phyloP scores from a whole-genome alignment of 1,140 invertebrate genomes.

The Micrasema longulum region DNA sequence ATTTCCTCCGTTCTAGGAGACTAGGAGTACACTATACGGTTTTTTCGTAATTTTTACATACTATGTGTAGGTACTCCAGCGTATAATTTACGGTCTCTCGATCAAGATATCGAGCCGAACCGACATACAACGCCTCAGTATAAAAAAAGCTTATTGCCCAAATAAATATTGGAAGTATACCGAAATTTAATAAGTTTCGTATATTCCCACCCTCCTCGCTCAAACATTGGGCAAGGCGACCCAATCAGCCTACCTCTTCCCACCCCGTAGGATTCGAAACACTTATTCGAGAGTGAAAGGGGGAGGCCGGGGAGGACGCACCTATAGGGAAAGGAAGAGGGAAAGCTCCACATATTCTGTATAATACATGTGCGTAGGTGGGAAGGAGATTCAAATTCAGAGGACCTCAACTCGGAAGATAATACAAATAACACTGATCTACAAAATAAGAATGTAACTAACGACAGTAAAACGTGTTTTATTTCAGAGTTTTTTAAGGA shows the following conservation, averaged over 20 bases:
- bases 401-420: conserved; percentile 1
- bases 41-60: background rate
- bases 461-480: too few relatives aligned
- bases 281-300: conserved; percentile 55
- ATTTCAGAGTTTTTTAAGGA: too few relatives aligned
- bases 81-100: background rate
- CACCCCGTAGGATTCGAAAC: conserved; percentile 49
- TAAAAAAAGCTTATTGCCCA: conserved; percentile 28
- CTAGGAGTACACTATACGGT: background rate
- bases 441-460: too few relatives aligned
- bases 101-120: background rate
- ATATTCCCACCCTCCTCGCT: conserved; percentile 29
- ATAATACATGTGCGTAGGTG: conserved; percentile 48
- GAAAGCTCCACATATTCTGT: conserved; percentile 20
- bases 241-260: conserved; percentile 39
- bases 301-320: conserved; percentile 38
- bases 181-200: conserved; percentile 54
- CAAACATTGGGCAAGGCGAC: conserved; percentile 52
- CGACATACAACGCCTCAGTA: background rate
- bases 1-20: too few relatives aligned
- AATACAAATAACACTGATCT: too few relatives aligned
- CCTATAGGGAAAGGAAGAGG: conserved; percentile 46
- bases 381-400: conserved; percentile 26
- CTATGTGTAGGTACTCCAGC: background rate
- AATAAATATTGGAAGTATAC: conserved; percentile 50